Evolutionary conservation across 2,888 invertebrate species (phyloP).

Genomic region (Neoascia interrupta): DNA sequence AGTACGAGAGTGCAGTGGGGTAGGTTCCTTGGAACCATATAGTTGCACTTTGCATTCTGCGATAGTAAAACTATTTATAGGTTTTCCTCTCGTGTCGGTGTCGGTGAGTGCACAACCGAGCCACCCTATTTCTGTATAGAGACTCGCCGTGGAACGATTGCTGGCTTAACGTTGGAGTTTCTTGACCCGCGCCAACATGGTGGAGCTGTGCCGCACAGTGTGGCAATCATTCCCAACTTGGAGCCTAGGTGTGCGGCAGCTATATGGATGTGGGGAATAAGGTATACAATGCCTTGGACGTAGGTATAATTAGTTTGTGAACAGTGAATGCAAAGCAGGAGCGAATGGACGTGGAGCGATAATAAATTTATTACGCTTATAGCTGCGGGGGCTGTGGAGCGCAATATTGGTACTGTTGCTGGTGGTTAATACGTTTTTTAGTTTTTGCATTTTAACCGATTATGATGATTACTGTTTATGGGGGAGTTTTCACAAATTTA

Average conservation of each 20-base stretch:
- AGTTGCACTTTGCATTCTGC: constrained; percentile 69
- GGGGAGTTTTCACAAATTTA: constrained; percentile 47
- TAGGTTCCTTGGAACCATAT: constrained; percentile 62
- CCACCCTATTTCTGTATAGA: constrained; percentile 64
- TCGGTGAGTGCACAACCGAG: constrained; percentile 42
- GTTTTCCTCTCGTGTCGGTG: constrained; percentile 34
- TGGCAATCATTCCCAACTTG: constrained; percentile 42
- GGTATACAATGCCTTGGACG: constrained; percentile 45
- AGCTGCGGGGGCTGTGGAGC: constrained; percentile 6
- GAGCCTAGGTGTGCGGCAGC: constrained; percentile 20
- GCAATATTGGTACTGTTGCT: constrained; percentile 11
- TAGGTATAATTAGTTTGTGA: constrained; percentile 66
- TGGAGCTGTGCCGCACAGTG: constrained; percentile 46
- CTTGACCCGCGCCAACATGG: constrained; percentile 54
- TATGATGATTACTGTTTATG: constrained; percentile 54
- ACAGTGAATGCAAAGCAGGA: constrained; percentile 64
- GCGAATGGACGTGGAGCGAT: constrained; percentile 54
- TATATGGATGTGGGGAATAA: constrained; percentile 7
- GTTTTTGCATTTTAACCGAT: constrained; percentile 2
- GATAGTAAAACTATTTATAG: constrained; percentile 69
- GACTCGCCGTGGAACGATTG: constrained; percentile 27
- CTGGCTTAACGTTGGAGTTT: constrained; percentile 56
- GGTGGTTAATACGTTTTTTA: constrained; percentile 8
- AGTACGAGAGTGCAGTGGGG: constrained; percentile 45
- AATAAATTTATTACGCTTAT: constrained; percentile 66